These are phyloP conservation scores for Ptychobarbus kaznakovi DNA, from an alignment of 2,797 vertebrate genomes.

Conservation along the genomic window DNA sequence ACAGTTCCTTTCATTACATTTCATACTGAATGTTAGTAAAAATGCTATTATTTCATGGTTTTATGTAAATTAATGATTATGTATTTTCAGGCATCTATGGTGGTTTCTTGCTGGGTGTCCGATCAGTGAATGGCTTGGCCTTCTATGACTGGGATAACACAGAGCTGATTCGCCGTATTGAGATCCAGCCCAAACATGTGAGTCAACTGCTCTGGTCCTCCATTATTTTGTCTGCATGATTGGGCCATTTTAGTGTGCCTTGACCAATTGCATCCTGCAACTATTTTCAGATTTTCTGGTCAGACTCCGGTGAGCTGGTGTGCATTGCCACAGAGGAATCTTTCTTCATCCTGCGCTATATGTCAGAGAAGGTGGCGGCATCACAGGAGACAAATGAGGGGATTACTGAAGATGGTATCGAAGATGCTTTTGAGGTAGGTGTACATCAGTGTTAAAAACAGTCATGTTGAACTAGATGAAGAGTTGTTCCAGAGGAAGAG, in stretches of 20 bases:
- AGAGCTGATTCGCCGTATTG: constrained; percentile 94
- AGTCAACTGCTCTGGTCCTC: constrained; percentile 58
- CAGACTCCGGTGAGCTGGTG: constrained; percentile 96
- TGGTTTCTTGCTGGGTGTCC: constrained; percentile 93
- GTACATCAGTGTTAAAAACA: background rate
- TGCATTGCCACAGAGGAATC: constrained; percentile 98
- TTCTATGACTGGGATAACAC: constrained; percentile 99
- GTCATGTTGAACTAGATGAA: background rate
- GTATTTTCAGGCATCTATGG: constrained; percentile 88
- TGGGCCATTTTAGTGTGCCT: background rate
- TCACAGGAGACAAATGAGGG: constrained; percentile 97
- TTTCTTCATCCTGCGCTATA: constrained; percentile 96
- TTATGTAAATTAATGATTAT: background rate
- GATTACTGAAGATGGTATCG: constrained; percentile 97
- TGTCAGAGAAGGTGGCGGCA: constrained; percentile 93
- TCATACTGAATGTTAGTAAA: background rate
- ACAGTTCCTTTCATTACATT: background rate
- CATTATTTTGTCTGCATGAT: background rate
- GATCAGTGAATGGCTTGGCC: constrained; percentile 94
- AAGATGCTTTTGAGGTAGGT: constrained; percentile 96
- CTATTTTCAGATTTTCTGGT: constrained; percentile 94
- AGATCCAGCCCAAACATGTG: constrained; percentile 98
- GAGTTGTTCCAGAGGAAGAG: background rate
- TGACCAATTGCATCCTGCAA: background rate
- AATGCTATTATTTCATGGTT: background rate